Percentiles rank a stretch among this genome's conserved stretches.
Evolutionary conservation across 2,888 invertebrate genomes (phyloP).

Genomic region (Nipponacmea schrenckii): DNA sequence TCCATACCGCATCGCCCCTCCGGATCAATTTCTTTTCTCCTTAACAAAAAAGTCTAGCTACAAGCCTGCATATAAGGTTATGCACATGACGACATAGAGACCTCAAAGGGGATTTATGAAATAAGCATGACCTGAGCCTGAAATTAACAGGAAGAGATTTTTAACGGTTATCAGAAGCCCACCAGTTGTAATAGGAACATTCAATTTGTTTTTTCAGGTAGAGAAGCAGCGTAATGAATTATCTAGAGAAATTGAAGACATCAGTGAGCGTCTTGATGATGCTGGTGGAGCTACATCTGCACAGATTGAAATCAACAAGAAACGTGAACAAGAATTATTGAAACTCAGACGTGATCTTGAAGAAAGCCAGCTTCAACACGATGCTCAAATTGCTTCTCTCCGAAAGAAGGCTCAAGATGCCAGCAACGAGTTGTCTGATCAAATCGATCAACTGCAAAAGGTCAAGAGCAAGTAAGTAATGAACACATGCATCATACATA

Average conservation of each 20-base stretch:
- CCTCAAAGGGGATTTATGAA: no score
- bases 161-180: no score
- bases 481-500: no score
- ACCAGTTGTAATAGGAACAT: no score
- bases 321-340: slow-evolving; percentile 94
- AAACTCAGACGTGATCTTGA: slow-evolving; percentile 96
- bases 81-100: no score
- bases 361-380: slow-evolving; percentile 98
- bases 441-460: slow-evolving; percentile 99
- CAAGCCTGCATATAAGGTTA: no score
- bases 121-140: no score
- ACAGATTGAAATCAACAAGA: slow-evolving; percentile 82
- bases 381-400: slow-evolving; percentile 92
- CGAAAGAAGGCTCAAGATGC: slow-evolving; percentile 99
- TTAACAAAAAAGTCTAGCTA: no score
- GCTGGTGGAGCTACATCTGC: slow-evolving; percentile 98
- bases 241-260: slow-evolving; percentile 92
- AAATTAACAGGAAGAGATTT: no score
- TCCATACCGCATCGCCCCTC: no score
- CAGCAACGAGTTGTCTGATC: slow-evolving; percentile 98
- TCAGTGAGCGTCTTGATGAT: slow-evolving; percentile 76
- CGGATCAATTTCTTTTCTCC: no score
- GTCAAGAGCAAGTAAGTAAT: slow-evolving; percentile 88
- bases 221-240: slow-evolving; percentile 97
- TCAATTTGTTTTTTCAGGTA: slow-evolving; percentile 72